Conservation (phyloP, 2,797 vertebrate genomes). For the Xenops minutus region DNA sequence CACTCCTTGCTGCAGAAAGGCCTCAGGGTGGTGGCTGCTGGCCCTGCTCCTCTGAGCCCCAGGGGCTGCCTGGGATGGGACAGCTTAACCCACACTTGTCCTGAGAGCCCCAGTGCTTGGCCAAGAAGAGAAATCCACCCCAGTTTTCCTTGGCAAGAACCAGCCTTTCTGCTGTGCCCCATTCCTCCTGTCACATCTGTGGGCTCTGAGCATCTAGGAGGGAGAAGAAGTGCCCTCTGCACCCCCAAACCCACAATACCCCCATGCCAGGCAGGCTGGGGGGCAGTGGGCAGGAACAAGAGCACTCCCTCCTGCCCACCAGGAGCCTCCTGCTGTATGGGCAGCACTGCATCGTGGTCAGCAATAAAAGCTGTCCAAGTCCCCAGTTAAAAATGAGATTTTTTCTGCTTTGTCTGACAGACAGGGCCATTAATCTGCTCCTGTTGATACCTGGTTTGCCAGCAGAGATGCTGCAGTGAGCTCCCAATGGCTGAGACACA, state of each 20-base stretch:
- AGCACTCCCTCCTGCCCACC: neutral
- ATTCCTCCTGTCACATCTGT: rapidly evolving
- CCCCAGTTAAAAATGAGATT: neutral
- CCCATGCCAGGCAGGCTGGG: rapidly evolving
- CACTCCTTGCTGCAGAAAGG: neutral
- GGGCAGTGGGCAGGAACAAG: neutral
- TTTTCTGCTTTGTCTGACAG: conserved; percentile 5
- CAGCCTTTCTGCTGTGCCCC: neutral
- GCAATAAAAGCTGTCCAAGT: neutral
- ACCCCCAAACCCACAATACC: neutral
- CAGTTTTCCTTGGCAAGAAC: neutral
- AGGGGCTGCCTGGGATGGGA: neutral
- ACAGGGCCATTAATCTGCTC: neutral
- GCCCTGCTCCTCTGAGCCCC: neutral
- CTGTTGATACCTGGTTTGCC: neutral
- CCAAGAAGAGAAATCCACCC: neutral
- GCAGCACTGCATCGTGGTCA: neutral
- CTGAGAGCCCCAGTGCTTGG: neutral
- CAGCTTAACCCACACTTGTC: neutral
- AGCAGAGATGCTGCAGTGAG: neutral
- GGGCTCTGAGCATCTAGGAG: neutral
- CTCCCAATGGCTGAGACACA: neutral
- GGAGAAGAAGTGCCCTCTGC: neutral
- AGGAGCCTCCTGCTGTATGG: neutral
- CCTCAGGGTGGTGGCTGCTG: neutral